These are phyloP conservation scores for Mustelus asterias DNA, from an alignment of 2,113 vertebrate species.

Conservation along the genomic window DNA sequence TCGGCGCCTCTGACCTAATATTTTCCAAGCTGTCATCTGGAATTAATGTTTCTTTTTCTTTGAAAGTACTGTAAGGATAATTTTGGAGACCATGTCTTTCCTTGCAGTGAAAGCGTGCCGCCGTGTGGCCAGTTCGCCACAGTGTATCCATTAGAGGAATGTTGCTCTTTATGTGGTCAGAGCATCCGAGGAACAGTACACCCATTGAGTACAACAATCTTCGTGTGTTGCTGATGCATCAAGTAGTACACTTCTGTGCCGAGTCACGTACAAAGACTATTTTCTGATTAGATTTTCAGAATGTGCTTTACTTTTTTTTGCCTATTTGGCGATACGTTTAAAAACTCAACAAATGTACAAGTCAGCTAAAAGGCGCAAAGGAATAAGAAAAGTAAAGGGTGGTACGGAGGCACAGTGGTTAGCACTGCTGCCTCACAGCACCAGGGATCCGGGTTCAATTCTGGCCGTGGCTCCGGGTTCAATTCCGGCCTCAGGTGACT, in stretches of 20 bases:
- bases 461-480: no score
- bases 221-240: neutral
- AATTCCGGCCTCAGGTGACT: no score
- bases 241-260: no score
- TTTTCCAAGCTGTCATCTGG: neutral
- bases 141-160: neutral
- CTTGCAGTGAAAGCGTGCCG: neutral
- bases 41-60: neutral
- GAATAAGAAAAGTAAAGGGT: neutral
- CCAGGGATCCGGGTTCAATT: no score
- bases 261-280: neutral
- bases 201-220: neutral
- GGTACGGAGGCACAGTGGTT: no score
- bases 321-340: neutral
- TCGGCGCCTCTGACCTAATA: neutral
- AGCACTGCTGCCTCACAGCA: no score
- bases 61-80: neutral
- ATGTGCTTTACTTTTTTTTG: no score
- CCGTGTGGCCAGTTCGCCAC: neutral
- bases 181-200: neutral
- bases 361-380: neutral
- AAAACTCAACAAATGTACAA: neutral
- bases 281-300: neutral
- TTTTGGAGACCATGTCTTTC: neutral
- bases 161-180: neutral